Conservation (phyloP, 2,797 vertebrate genomes). For the Rhabdophis nuchalis region DNA sequence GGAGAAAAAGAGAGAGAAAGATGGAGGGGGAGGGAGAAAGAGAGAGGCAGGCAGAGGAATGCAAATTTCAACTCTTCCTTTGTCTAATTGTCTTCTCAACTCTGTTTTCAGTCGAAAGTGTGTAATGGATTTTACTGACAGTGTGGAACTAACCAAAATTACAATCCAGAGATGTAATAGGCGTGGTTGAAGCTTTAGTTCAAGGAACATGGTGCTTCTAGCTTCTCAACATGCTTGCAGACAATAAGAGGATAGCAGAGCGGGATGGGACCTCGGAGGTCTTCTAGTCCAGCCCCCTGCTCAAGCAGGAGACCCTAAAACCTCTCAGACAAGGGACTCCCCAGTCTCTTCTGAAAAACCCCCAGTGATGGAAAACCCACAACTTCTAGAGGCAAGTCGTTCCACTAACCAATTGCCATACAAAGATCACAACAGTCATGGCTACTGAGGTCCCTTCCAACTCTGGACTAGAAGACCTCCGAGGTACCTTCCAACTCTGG, state of each 20-base stretch:
- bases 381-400: no score
- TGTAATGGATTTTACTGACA: no score
- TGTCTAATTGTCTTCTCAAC: conserved; percentile 6
- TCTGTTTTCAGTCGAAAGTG: background rate
- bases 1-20: no score
- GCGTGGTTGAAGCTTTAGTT: background rate
- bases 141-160: background rate
- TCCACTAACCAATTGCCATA: no score
- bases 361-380: no score
- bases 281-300: background rate
- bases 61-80: conserved; percentile 16
- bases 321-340: no score
- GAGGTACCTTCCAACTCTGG: no score
- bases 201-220: background rate
- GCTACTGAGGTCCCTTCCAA: no score
- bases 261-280: background rate
- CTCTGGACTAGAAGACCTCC: no score
- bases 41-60: conserved; percentile 30
- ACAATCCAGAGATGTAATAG: background rate
- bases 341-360: no score
- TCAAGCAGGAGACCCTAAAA: background rate
- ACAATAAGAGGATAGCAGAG: background rate
- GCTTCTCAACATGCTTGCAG: background rate
- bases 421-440: no score
- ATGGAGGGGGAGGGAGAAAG: no score